Evolutionary conservation across 1,140 invertebrate genomes (phyloP).

Genomic region (Cardiocondyla obscurior): DNA sequence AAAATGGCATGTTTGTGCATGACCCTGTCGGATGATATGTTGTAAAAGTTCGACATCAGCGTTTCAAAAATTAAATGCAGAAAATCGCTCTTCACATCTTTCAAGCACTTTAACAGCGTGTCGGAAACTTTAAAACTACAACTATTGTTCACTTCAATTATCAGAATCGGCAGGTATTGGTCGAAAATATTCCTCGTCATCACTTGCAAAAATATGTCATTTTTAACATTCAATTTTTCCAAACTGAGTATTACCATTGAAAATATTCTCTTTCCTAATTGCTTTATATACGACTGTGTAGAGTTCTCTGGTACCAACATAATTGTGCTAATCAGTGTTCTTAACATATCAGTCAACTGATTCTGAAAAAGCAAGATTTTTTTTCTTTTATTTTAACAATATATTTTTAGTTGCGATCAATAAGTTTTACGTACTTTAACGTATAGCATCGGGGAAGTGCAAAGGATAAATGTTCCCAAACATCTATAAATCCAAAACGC

Average conservation of each 20-base stretch:
- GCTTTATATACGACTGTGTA: conserved; percentile 64
- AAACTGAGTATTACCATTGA: conserved; percentile 79
- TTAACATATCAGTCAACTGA: conserved; percentile 76
- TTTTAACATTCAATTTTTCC: conserved; percentile 75
- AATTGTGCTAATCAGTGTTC: conserved; percentile 73
- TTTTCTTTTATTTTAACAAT: no score
- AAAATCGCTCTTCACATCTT: conserved; percentile 72
- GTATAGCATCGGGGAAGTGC: conserved; percentile 76
- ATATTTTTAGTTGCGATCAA: conserved; percentile 2
- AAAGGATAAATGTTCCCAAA: conserved; percentile 77
- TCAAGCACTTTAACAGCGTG: conserved; percentile 76
- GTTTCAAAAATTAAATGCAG: conserved; percentile 75
- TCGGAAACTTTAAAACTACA: conserved; percentile 74
- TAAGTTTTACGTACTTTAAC: conserved; percentile 66
- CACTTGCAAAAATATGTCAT: conserved; percentile 76
- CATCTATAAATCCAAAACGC: conserved; percentile 78
- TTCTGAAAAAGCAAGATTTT: conserved; percentile 68
- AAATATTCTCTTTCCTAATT: conserved; percentile 77
- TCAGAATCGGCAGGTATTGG: conserved; percentile 77
- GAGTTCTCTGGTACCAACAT: conserved; percentile 74
- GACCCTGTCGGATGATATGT: conserved; percentile 69
- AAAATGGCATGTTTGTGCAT: conserved; percentile 79
- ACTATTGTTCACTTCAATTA: conserved; percentile 64
- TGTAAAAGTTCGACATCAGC: conserved; percentile 75
- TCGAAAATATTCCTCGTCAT: conserved; percentile 78